Percentiles rank a stretch among this genome's conserved stretches.
Conservation (phyloP, 2,888 invertebrate genomes). For the Lochmaea capreae region DNA sequence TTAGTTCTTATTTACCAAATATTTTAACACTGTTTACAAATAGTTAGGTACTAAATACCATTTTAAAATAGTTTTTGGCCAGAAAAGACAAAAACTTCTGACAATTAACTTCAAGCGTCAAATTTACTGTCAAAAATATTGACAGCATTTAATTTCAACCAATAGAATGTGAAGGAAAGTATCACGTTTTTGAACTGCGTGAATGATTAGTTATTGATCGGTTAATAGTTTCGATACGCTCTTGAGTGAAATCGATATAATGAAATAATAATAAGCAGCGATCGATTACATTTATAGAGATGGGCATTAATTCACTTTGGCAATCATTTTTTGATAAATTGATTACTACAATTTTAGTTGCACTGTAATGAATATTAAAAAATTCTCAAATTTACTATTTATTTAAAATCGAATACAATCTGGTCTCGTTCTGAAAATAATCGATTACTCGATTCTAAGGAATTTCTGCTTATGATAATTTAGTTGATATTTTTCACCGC, state of each 20-base stretch:
- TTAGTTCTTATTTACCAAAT: constrained; percentile 6
- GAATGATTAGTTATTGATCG: constrained; percentile 4
- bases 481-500: constrained; percentile 13
- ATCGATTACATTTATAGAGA: not conserved
- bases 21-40: not conserved
- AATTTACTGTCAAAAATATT: constrained; percentile 12
- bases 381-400: not conserved
- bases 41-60: constrained; percentile 8
- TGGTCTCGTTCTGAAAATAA: not conserved
- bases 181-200: not conserved
- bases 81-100: constrained; percentile 14
- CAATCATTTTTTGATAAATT: not conserved
- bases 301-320: not conserved
- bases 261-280: not conserved
- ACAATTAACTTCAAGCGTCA: constrained; percentile 17
- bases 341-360: not conserved
- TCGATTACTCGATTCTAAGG: not conserved
- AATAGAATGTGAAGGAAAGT: constrained; percentile 10
- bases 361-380: not conserved
- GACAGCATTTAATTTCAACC: constrained; percentile 18
- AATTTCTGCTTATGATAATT: not conserved
- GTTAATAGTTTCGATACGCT: not conserved
- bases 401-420: not conserved
- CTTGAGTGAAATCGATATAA: not conserved
- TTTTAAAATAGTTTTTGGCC: constrained; percentile 12